Conservation (phyloP, 2,797 vertebrate genomes). For the Peromyscus attwateri region DNA sequence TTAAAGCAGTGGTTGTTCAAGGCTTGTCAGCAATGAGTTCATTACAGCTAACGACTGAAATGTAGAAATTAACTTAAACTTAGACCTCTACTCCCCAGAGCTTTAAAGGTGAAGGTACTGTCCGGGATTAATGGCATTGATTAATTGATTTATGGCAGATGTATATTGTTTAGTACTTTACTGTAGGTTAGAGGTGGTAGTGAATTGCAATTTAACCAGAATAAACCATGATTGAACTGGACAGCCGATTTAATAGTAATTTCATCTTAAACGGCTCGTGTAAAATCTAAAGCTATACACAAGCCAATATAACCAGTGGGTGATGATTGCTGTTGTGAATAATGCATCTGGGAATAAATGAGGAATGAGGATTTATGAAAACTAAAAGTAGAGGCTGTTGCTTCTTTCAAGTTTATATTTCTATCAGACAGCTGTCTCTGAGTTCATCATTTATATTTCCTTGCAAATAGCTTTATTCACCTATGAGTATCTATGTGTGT, state of each 20-base stretch:
- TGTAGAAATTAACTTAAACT: constrained; percentile 34
- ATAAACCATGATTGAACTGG: neutral
- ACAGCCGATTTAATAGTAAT: neutral
- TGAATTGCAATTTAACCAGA: neutral
- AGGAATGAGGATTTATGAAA: neutral
- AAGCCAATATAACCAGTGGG: neutral
- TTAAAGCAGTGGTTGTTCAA: neutral
- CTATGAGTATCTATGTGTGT: neutral
- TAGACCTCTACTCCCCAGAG: neutral
- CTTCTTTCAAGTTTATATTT: neutral
- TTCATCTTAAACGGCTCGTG: neutral
- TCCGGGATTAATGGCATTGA: neutral
- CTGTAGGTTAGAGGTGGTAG: neutral
- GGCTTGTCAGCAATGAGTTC: neutral
- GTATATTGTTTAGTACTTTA: neutral
- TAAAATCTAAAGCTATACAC: neutral
- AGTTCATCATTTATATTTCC: neutral
- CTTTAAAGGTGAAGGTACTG: neutral
- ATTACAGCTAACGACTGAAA: neutral
- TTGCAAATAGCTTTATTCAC: neutral
- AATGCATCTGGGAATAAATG: neutral
- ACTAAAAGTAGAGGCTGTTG: neutral
- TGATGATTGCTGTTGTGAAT: neutral
- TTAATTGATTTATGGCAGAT: neutral
- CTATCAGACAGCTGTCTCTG: neutral